phyloP scores from a whole-genome alignment of 2,888 invertebrate species.

The Carcina quercana region DNA sequence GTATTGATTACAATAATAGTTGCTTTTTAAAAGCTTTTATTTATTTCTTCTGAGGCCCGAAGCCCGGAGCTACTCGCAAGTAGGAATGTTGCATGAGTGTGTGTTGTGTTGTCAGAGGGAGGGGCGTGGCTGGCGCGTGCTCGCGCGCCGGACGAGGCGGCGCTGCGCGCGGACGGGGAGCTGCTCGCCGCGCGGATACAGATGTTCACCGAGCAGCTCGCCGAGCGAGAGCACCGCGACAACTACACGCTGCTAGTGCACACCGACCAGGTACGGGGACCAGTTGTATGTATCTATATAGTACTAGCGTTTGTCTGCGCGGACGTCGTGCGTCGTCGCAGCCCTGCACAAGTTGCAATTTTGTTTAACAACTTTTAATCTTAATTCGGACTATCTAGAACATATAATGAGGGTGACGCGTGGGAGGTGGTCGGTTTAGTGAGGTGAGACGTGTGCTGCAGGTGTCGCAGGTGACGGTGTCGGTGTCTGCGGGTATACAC shows the following conservation, averaged over 20 bases:
- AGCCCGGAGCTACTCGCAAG: not conserved
- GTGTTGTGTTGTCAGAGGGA: conserved; percentile 25
- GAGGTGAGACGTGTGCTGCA: conserved; percentile 8
- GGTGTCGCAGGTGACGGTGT: conserved; percentile 28
- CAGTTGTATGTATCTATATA: not conserved
- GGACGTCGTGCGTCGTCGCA: not conserved
- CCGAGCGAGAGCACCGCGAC: conserved; percentile 39
- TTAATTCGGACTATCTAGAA: no score
- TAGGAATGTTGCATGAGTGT: not conserved
- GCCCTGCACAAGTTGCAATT: not conserved
- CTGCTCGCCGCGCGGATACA: conserved; percentile 15
- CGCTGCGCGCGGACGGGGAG: conserved; percentile 12
- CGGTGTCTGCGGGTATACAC: conserved; percentile 20
- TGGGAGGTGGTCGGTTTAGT: not conserved
- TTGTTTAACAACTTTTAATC: not conserved
- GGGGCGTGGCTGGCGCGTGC: conserved; percentile 29
- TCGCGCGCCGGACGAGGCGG: conserved; percentile 10
- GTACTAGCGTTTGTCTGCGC: not conserved
- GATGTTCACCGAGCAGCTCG: conserved; percentile 18
- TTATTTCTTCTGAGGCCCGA: no score
- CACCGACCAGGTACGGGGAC: conserved; percentile 74
- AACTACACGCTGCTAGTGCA: conserved; percentile 85
- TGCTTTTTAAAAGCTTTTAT: no score
- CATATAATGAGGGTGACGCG: no score
- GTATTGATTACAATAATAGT: no score